phyloP scores from a whole-genome alignment of 2,888 invertebrate species.

The Netelia fuscicornis region DNA sequence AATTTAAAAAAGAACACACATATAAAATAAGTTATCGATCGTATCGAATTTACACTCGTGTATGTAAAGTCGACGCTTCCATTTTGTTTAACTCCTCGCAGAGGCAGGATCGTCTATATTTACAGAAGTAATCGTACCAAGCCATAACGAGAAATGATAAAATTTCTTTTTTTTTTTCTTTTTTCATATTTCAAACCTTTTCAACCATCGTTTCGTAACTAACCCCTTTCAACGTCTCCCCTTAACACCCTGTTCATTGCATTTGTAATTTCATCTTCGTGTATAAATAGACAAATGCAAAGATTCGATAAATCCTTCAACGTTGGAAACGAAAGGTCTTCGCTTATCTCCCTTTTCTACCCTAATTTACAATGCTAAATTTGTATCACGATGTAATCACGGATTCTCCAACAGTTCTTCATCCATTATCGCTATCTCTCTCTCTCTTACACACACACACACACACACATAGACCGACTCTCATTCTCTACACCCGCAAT shows the following conservation, averaged over 20 bases:
- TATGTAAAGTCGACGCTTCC: too few species aligned
- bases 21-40: too few species aligned
- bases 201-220: too few species aligned
- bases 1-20: too few species aligned
- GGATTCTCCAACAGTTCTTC: constrained; percentile 34
- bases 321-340: not conserved
- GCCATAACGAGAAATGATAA: too few species aligned
- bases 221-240: too few species aligned
- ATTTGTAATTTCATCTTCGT: not conserved
- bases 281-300: not conserved
- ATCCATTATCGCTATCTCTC: constrained; percentile 1
- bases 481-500: constrained; percentile 6
- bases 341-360: constrained; percentile 1
- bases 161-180: too few species aligned
- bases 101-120: too few species aligned
- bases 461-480: not conserved
- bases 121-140: too few species aligned
- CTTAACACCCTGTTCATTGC: not conserved
- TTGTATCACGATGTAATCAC: constrained; percentile 35
- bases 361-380: constrained; percentile 47
- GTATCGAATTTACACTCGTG: too few species aligned
- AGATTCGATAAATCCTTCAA: not conserved
- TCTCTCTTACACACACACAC: not conserved
- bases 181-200: too few species aligned
- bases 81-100: too few species aligned